Conservation (phyloP, 2,888 invertebrate genomes). For the Hirtodrosophila cameraria region DNA sequence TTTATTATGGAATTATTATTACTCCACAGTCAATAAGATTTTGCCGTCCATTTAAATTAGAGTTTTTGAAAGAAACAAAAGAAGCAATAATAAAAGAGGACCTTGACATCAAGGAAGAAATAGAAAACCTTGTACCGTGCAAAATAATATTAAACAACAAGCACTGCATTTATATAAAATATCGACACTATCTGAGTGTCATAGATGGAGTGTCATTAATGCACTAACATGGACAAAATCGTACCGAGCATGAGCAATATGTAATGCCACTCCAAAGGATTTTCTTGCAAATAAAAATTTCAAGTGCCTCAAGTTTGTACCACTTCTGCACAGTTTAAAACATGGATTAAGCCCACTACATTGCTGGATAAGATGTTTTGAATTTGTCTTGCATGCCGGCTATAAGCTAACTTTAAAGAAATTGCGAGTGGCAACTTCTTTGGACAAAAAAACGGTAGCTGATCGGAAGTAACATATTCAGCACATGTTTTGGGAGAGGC, state of each 20-base stretch:
- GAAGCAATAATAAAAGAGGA: constrained; percentile 1
- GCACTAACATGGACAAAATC: too few species aligned
- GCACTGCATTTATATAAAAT: constrained; percentile 2
- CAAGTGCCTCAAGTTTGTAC: too few species aligned
- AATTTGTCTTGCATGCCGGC: neutral
- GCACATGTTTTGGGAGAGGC: too few species aligned
- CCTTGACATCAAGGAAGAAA: neutral
- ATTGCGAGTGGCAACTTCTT: neutral
- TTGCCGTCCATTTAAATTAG: constrained; percentile 3
- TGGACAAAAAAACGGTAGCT: neutral
- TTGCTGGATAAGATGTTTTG: neutral
- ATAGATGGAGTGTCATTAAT: neutral
- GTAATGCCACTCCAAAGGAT: too few species aligned
- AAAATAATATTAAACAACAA: constrained; percentile 5
- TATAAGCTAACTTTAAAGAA: neutral
- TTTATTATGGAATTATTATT: constrained; percentile 6
- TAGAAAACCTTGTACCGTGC: neutral
- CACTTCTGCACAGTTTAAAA: too few species aligned
- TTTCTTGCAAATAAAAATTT: neutral
- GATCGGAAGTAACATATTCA: neutral
- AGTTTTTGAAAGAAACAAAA: constrained; percentile 2
- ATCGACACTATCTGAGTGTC: neutral
- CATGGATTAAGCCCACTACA: too few species aligned
- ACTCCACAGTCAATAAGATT: constrained; percentile 8
- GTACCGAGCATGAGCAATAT: too few species aligned